A percentile compares a stretch with the other conserved stretches of the same genome.
phyloP scores from a whole-genome alignment of 2,888 invertebrate genomes.

The Lepidochrysops patricia region DNA sequence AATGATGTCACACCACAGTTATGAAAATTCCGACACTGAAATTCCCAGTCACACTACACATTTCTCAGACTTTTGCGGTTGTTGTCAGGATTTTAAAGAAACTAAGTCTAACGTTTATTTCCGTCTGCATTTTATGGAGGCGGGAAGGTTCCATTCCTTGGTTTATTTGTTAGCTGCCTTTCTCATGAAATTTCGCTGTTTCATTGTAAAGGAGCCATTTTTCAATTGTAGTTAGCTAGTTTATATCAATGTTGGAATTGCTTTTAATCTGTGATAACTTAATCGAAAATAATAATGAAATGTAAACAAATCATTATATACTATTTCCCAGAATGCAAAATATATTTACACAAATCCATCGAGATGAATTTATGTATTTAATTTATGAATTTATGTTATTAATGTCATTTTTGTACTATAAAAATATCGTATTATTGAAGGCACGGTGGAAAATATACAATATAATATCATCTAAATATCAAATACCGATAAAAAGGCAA shows the following conservation, averaged over 20 bases:
- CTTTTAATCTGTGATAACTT: background rate
- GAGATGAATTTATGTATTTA: too few species aligned
- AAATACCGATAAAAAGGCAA: too few species aligned
- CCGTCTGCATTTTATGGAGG: conserved; percentile 66
- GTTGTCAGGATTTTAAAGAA: conserved; percentile 68
- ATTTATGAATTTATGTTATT: too few species aligned
- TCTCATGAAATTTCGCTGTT: conserved; percentile 69
- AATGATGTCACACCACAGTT: conserved; percentile 49
- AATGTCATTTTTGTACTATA: too few species aligned
- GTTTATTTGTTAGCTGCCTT: conserved; percentile 68
- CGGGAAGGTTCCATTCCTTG: conserved; percentile 68
- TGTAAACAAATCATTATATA: too few species aligned
- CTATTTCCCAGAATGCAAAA: too few species aligned
- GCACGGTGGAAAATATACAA: too few species aligned
- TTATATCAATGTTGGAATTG: background rate
- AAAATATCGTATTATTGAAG: too few species aligned
- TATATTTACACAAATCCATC: too few species aligned
- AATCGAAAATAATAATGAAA: background rate
- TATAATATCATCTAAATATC: too few species aligned
- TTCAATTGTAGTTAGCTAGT: conserved; percentile 25
- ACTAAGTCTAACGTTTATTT: conserved; percentile 64
- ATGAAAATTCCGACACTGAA: conserved; percentile 70
- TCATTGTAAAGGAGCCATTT: conserved; percentile 67
- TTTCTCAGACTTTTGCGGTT: conserved; percentile 67
- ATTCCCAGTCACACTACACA: conserved; percentile 66